Evolutionary conservation across 2,888 invertebrate species (phyloP), one percentile per base, ranked within the genome.

Genomic region (Pyralis farinalis): DNA sequence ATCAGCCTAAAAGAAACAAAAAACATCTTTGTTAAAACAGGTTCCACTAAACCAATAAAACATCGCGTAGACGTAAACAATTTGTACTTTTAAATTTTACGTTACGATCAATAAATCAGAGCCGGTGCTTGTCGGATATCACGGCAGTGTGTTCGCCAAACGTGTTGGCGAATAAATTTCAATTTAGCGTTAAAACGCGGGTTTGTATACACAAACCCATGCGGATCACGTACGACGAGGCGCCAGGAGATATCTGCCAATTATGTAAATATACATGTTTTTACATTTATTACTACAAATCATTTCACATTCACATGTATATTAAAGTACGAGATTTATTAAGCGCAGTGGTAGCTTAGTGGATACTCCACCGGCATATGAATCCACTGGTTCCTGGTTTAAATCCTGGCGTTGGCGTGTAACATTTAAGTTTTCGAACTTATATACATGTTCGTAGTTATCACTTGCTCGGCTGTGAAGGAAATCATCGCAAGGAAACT

Each of bases 111-210:
- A 25, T 25, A 25, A 25, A 25, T 25, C 25, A 25, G 25, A 25
- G 25, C 25, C 16, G 25, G 25, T n/a, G 25, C 3, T 25, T 7
- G 25, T 25, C n/a, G 25, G 25, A 25, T 7, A 8, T 25, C 1
- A 25, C 25, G 7, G 25, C 25, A 7, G 25, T 25, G 25, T 25
- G 25, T 25, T 8, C 25, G n/a, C 25, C 25, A 7, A 25, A 7
- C 25, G 25, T 25, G 25, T n/a, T 25, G 8, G 39, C 33, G 33
- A 69, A 78, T 78, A 77, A 74, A 79, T 78, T 70, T 73, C 65
- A 74, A 73, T 78, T 70, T 63, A 57, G 52, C 57, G 57, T 58
- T 56, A 63, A 68, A 59, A 60, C 51, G 42, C 45, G 41, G 12
- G 51, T 67, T 69, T 79, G 67, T 73, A 71, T 69, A 63, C 58